Base-by-base conservation (phyloP, 2,797 vertebrate genomes). In the Dipus sagitta region DNA sequence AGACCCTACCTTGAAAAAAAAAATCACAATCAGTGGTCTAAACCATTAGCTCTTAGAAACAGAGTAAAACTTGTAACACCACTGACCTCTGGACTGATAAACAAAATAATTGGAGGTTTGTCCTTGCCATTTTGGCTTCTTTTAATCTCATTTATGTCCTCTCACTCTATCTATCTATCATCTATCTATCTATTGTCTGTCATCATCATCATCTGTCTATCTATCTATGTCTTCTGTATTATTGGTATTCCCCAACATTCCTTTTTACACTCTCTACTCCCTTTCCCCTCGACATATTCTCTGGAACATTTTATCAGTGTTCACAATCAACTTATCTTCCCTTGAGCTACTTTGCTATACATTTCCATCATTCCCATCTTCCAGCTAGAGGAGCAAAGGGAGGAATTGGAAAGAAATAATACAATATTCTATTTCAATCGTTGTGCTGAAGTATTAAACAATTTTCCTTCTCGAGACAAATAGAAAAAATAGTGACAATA, bases 51-150 rank as follows among this genome's bases (percentile, higher is more conserved):
- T 76, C 42, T 68, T 47, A 38, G 12, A 47, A 34, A 58, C n/a
- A 67, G 72, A 88, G 91, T 67, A 34, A 62, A 86, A 67, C 28
- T 38, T 54, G n/a, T 52, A 24, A 64, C n/a, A 88, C 34, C 13
- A 30, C 1, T 26, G 23, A 71, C 3, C 15, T 74, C 77, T 84
- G 68, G 86, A 70, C 8, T 38, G 21, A n/a, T 1, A 34, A 85
- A 77, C 11, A 68, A 70, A 72, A 64, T 12, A 28, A 2, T 9
- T 24, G 4, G 0, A 64, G 17, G 38, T 68, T 28, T 80, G 67
- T 38, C 62, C 2, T 15, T 34, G 10, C 10, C 24, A 62, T 38
- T 81, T 86, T 2, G 6, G 26, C 70, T 4, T 18, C 28, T 58
- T 81, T 30, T 18, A 10, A 0, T 52, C 17, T 64, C 24, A 42